phyloP scores from a whole-genome alignment of 2,113 vertebrate genomes.

The Odobenus rosmarus region DNA sequence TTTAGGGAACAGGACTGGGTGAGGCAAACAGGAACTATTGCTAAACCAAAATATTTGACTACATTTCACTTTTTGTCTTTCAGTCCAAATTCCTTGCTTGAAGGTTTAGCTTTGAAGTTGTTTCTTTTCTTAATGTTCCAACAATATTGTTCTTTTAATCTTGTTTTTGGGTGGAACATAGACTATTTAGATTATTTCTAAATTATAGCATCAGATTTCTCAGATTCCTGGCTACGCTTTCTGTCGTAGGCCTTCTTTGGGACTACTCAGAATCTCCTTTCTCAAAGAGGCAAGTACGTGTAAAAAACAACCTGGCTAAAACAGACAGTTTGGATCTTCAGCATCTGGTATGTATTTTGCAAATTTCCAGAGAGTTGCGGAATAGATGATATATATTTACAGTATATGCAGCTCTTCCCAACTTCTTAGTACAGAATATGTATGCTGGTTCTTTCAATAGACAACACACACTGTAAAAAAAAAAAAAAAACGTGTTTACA shows the following conservation, averaged over 20 bases:
- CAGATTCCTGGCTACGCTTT: slow-evolving; percentile 19
- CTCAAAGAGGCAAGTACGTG: slow-evolving; percentile 37
- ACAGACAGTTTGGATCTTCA: not conserved
- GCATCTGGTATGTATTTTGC: not conserved
- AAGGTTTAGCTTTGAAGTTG: slow-evolving; percentile 81
- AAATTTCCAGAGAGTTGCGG: slow-evolving; percentile 4
- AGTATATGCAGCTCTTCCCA: not conserved
- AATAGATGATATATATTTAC: not conserved
- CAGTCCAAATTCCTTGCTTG: slow-evolving; percentile 71
- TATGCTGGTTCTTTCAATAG: not conserved
- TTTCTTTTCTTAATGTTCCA: slow-evolving; percentile 76
- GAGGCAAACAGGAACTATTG: slow-evolving; percentile 68
- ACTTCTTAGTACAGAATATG: not conserved
- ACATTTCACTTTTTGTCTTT: slow-evolving; percentile 70
- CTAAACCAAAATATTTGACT: slow-evolving; percentile 78
- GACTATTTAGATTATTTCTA: slow-evolving; percentile 75
- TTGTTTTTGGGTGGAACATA: slow-evolving; percentile 71
- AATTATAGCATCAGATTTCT: slow-evolving; percentile 80
- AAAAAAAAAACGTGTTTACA: not conserved
- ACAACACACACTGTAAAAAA: not conserved
- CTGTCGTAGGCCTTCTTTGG: not conserved
- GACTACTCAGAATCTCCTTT: not conserved
- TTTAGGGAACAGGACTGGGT: slow-evolving; percentile 52
- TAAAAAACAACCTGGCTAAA: not conserved
- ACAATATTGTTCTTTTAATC: slow-evolving; percentile 81